Percentiles rank a stretch among this genome's conserved stretches.
Evolutionary conservation across 37 sponge, comb jelly and placozoan species (phyloP).

Genomic region (Cladorhizidae sp.): DNA sequence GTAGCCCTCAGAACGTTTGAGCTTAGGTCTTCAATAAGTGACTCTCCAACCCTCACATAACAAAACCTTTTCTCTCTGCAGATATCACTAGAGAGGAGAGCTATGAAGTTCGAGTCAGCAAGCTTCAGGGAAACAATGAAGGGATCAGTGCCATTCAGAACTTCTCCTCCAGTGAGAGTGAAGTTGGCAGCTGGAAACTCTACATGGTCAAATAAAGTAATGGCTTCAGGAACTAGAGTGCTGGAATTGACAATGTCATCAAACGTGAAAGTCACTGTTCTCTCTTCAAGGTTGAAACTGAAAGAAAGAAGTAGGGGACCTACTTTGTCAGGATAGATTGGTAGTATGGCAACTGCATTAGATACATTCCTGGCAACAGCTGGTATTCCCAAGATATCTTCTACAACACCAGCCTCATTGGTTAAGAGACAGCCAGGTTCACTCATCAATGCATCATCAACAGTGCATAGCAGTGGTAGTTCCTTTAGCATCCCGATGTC

Average conservation of each 20-base stretch:
- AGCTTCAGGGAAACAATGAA: conserved; percentile 7
- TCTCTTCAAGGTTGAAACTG: conserved; percentile 53
- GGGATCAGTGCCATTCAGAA: conserved; percentile 30
- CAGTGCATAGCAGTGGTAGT: conserved; percentile 37
- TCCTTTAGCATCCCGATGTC: conserved; percentile 61
- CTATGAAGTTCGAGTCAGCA: conserved; percentile 21
- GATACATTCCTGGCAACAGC: conserved; percentile 28
- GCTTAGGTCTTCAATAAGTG: neutral
- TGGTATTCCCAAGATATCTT: conserved; percentile 56
- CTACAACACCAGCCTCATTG: conserved; percentile 44
- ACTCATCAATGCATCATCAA: neutral
- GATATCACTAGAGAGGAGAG: conserved; percentile 30
- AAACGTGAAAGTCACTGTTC: conserved; percentile 57
- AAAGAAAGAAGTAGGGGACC: conserved; percentile 62
- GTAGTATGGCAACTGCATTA: conserved; percentile 37
- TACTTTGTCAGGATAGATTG: conserved; percentile 56
- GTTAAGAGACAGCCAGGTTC: conserved; percentile 47
- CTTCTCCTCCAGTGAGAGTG: conserved; percentile 47
- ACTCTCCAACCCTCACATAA: neutral
- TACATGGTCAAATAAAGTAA: conserved; percentile 60
- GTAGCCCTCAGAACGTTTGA: neutral
- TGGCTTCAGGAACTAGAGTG: conserved; percentile 27
- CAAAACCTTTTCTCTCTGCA: neutral
- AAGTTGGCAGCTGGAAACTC: conserved; percentile 25
- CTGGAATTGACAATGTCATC: conserved; percentile 61